A percentile compares a stretch with the other conserved stretches of the same genome.
Evolutionary conservation across 2,888 invertebrate genomes (phyloP).

Genomic region (Autographa gamma): DNA sequence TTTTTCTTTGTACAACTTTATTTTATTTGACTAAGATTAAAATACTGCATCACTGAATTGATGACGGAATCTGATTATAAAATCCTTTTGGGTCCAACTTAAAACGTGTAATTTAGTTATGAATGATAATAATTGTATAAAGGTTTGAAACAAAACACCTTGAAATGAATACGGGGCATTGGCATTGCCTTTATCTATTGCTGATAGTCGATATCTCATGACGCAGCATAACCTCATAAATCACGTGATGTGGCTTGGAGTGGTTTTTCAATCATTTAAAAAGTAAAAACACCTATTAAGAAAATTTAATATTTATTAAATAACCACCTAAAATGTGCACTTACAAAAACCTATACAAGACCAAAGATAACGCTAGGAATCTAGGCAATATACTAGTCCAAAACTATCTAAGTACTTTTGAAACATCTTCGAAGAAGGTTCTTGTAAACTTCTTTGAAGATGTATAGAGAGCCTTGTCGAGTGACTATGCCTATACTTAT

Average conservation of each 20-base stretch:
- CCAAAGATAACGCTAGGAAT: too few species aligned
- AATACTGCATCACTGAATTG: neutral
- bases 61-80: neutral
- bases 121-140: neutral
- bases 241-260: slow-evolving; percentile 32
- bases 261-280: neutral
- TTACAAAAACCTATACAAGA: too few species aligned
- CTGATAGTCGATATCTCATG: slow-evolving; percentile 24
- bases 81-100: neutral
- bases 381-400: too few species aligned
- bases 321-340: too few species aligned
- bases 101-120: neutral
- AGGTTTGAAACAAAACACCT: neutral
- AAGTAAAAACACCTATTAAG: too few species aligned
- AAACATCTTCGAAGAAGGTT: too few species aligned
- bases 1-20: neutral
- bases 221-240: slow-evolving; percentile 18
- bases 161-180: slow-evolving; percentile 9
- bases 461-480: too few species aligned
- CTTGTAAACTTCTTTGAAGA: too few species aligned
- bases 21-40: neutral
- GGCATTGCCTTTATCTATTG: slow-evolving; percentile 11
- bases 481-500: too few species aligned
- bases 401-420: too few species aligned
- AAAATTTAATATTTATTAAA: too few species aligned